Percentiles rank a stretch among this genome's conserved stretches.
phyloP scores from a whole-genome alignment of 2,797 vertebrate genomes.

The Thunnus albacares region DNA sequence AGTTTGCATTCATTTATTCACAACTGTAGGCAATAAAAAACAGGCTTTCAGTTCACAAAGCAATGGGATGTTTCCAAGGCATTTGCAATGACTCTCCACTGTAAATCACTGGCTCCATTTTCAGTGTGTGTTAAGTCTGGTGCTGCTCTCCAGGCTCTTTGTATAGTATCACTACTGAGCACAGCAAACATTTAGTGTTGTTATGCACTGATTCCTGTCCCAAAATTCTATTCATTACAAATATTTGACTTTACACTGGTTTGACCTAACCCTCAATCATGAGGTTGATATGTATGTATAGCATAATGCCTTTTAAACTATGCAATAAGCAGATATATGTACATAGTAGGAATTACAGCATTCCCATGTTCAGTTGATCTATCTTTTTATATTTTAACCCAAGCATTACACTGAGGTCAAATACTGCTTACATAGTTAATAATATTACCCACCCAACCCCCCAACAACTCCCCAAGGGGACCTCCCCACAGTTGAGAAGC shows the following conservation, averaged over 20 bases:
- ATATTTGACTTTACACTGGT: constrained; percentile 12
- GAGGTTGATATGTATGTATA: not conserved
- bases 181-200: constrained; percentile 4
- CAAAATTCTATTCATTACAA: not conserved
- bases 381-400: too few species aligned
- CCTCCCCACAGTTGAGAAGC: too few species aligned
- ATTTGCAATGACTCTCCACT: constrained; percentile 26
- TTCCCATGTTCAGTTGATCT: too few species aligned
- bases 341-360: too few species aligned
- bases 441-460: too few species aligned
- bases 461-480: too few species aligned
- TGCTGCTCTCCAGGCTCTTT: constrained; percentile 30
- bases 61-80: constrained; percentile 41
- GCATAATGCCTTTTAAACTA: constrained; percentile 1
- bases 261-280: not conserved
- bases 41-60: constrained; percentile 43
- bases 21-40: constrained; percentile 47
- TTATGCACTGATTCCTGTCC: not conserved
- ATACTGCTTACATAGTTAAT: too few species aligned
- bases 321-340: not conserved
- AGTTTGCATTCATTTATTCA: constrained; percentile 71
- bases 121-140: constrained; percentile 1
- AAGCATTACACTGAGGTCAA: too few species aligned
- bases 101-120: constrained; percentile 24
- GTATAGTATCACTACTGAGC: constrained; percentile 16